Conservation (phyloP, 2,888 invertebrate species). For the Halictus ligatus region DNA sequence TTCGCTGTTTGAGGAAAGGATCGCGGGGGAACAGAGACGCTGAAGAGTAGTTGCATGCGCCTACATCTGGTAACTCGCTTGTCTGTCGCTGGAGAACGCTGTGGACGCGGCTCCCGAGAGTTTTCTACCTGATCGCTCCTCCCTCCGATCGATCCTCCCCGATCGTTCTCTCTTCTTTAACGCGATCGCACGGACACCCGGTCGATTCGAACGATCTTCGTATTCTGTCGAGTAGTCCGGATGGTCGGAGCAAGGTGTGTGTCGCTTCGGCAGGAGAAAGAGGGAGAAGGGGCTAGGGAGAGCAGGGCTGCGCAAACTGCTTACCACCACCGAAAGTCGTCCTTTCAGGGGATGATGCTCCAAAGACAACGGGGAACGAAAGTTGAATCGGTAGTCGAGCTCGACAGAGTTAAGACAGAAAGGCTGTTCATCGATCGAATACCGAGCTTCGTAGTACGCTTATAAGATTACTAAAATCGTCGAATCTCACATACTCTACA, state of each 20-base stretch:
- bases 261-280: slow-evolving; percentile 15
- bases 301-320: background rate
- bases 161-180: background rate
- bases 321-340: background rate
- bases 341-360: background rate
- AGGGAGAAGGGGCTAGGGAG: slow-evolving; percentile 10
- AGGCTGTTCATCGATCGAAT: background rate
- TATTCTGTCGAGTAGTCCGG: slow-evolving; percentile 1
- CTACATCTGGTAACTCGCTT: slow-evolving; percentile 76
- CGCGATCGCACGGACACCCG: background rate
- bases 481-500: no score
- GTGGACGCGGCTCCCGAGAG: slow-evolving; percentile 33
- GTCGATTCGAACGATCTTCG: background rate
- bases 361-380: background rate
- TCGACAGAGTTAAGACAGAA: background rate
- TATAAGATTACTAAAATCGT: background rate
- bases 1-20: slow-evolving; percentile 3
- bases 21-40: slow-evolving; percentile 53
- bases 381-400: background rate
- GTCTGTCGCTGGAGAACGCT: slow-evolving; percentile 72
- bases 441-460: background rate
- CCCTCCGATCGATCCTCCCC: background rate
- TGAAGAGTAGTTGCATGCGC: slow-evolving; percentile 80
- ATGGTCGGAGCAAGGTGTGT: slow-evolving; percentile 28
- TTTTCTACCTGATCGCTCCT: background rate